These are phyloP conservation scores for Entomobrya multifasciata DNA, from an alignment of 2,888 invertebrate species.

Conservation along the genomic window DNA sequence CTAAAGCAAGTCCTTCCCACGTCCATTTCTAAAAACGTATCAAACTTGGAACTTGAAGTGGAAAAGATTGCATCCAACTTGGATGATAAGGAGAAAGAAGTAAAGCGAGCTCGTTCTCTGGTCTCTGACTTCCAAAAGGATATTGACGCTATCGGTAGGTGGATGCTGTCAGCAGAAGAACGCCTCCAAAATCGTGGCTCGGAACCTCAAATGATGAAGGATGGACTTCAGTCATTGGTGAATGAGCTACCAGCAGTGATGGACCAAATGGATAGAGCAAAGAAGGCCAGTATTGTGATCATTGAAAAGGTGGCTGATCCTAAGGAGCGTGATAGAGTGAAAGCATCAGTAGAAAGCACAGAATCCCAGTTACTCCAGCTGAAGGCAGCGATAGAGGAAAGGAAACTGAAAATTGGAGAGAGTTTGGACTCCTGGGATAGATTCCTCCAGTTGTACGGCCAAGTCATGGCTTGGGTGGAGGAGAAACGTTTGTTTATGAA, in stretches of 20 bases:
- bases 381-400: slow-evolving; percentile 90
- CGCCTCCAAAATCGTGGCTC: slow-evolving; percentile 88
- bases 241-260: slow-evolving; percentile 82
- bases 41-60: slow-evolving; percentile 89
- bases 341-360: slow-evolving; percentile 88
- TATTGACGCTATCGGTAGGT: slow-evolving; percentile 90
- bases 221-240: slow-evolving; percentile 85
- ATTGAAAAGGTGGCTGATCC: slow-evolving; percentile 90
- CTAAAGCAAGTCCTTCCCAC: slow-evolving; percentile 79
- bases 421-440: slow-evolving; percentile 93
- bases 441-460: slow-evolving; percentile 90
- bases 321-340: slow-evolving; percentile 88
- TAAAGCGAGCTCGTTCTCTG: slow-evolving; percentile 91
- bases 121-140: slow-evolving; percentile 90
- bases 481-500: slow-evolving; percentile 91
- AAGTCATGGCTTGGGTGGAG: slow-evolving; percentile 91
- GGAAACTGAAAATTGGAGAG: slow-evolving; percentile 91
- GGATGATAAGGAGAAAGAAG: slow-evolving; percentile 93
- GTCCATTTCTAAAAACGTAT: slow-evolving; percentile 82
- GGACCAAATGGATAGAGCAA: slow-evolving; percentile 89
- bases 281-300: slow-evolving; percentile 89
- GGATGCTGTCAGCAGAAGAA: slow-evolving; percentile 92
- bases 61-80: slow-evolving; percentile 90
- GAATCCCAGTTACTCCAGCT: slow-evolving; percentile 90
- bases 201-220: slow-evolving; percentile 89